These are phyloP conservation scores for Ruditapes philippinarum DNA, from an alignment of 1,140 invertebrate species.

Conservation along the genomic window DNA sequence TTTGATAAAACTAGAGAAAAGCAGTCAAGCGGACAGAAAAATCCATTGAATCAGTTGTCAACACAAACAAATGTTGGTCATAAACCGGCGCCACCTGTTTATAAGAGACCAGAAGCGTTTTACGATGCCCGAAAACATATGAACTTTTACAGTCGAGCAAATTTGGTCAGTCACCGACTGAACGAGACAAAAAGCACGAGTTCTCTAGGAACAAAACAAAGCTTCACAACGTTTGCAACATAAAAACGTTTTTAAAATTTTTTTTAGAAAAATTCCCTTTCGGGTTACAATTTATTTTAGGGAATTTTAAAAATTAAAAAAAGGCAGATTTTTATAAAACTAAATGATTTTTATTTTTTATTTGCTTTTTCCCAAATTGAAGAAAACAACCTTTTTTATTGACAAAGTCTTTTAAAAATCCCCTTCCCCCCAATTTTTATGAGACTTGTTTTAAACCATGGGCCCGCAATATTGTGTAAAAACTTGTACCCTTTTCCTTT, in stretches of 20 bases:
- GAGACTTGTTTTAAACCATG: too few species aligned
- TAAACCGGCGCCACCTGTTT: not conserved
- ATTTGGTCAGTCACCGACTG: not conserved
- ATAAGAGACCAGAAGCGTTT: not conserved
- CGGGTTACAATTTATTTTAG: too few species aligned
- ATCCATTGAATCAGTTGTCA: not conserved
- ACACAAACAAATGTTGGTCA: not conserved
- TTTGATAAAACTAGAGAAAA: too few species aligned
- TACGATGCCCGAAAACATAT: slow-evolving; percentile 1
- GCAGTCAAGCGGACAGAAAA: not conserved
- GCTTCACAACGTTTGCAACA: not conserved
- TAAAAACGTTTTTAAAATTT: not conserved
- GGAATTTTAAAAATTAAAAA: too few species aligned
- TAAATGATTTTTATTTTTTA: too few species aligned
- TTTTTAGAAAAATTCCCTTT: not conserved
- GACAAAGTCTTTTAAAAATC: too few species aligned
- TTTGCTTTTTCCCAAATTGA: too few species aligned
- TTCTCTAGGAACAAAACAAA: not conserved
- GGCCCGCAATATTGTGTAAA: too few species aligned
- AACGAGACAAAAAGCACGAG: not conserved
- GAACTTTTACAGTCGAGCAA: not conserved
- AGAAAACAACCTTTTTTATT: too few species aligned
- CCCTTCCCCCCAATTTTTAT: too few species aligned
- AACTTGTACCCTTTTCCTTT: too few species aligned
- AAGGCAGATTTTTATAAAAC: too few species aligned